Evolutionary conservation across 1,140 invertebrate species (phyloP).

Genomic region (Patella vulgata): DNA sequence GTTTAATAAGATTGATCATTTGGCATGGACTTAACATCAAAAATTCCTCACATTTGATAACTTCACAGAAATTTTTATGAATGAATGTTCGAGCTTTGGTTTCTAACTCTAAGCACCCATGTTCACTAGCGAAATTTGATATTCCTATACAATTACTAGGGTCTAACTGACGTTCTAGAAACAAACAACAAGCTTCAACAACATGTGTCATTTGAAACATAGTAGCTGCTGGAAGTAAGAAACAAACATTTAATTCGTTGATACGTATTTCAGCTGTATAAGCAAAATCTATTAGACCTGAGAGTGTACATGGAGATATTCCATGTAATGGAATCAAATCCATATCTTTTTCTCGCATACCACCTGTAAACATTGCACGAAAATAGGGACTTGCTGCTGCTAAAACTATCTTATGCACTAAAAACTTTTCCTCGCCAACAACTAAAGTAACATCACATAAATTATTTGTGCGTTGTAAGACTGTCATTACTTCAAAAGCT

Average conservation of each 20-base stretch:
- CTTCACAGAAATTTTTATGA: conserved; percentile 87
- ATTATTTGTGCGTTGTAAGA: conserved; percentile 88
- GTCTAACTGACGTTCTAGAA: conserved; percentile 88
- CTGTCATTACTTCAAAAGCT: conserved; percentile 86
- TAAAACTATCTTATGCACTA: conserved; percentile 63
- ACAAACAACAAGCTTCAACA: conserved; percentile 89
- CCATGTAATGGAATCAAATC: conserved; percentile 85
- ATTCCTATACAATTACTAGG: conserved; percentile 95
- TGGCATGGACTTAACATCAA: conserved; percentile 82
- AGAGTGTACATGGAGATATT: conserved; percentile 86
- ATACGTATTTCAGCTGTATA: conserved; percentile 89
- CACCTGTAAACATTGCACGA: conserved; percentile 96
- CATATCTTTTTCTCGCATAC: conserved; percentile 89
- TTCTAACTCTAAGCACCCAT: conserved; percentile 84
- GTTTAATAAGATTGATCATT: conserved; percentile 81
- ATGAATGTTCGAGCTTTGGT: conserved; percentile 90
- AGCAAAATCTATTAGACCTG: conserved; percentile 86
- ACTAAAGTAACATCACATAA: conserved; percentile 73
- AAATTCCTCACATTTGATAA: conserved; percentile 91
- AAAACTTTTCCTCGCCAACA: conserved; percentile 55
- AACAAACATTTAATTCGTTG: conserved; percentile 90
- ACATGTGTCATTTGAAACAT: conserved; percentile 94
- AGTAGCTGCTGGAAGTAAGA: conserved; percentile 87
- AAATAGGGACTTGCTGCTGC: conserved; percentile 72
- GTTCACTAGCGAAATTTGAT: conserved; percentile 89